These are phyloP conservation scores for Martes martes DNA, from an alignment of 2,113 vertebrate species.

Conservation along the genomic window DNA sequence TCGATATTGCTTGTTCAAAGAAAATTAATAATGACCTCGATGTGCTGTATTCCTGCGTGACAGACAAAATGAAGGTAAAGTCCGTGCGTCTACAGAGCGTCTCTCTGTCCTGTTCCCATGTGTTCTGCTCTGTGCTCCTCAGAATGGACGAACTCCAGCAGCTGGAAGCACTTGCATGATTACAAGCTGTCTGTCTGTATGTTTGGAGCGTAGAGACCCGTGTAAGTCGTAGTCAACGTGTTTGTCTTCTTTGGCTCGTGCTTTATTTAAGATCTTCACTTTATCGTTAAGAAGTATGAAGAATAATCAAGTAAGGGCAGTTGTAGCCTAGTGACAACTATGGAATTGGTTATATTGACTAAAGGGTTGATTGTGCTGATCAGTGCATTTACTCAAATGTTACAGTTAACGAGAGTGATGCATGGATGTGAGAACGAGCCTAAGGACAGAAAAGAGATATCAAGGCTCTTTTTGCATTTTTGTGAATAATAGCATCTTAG, in stretches of 20 bases:
- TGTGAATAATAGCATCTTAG: not conserved
- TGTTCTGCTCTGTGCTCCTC: not conserved
- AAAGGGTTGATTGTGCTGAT: not conserved
- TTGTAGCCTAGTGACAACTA: not conserved
- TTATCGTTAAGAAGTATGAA: not conserved
- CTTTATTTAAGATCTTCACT: not conserved
- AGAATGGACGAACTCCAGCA: accelerated
- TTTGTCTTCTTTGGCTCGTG: not conserved
- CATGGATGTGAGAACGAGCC: not conserved
- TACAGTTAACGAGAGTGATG: not conserved
- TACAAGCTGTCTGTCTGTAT: accelerated
- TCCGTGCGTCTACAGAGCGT: accelerated
- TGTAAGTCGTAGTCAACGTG: not conserved
- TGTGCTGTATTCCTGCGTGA: accelerated
- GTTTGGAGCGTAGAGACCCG: not conserved
- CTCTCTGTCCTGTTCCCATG: not conserved
- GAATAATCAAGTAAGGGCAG: not conserved
- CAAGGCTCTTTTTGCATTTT: not conserved
- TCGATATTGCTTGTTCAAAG: not conserved
- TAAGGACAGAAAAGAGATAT: not conserved
- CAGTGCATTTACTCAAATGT: not conserved
- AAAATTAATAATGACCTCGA: no score
- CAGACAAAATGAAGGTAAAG: accelerated
- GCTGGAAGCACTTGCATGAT: accelerated
- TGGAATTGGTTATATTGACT: not conserved